Base-by-base conservation (phyloP, 2,113 vertebrate genomes). In the Aptenodytes forsteri region DNA sequence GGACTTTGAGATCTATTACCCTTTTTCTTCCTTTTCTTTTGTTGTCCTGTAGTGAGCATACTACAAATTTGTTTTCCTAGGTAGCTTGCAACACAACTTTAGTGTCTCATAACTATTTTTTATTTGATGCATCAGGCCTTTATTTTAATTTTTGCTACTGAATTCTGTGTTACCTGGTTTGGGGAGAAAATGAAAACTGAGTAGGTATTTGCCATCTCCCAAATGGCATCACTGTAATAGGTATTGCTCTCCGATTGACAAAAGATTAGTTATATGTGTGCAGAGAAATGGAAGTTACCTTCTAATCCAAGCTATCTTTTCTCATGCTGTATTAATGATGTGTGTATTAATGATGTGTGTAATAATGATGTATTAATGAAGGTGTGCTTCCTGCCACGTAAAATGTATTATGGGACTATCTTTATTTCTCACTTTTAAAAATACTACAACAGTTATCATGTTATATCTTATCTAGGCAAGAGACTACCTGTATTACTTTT, bases 371-470 rank as follows among this genome's bases (percentile, higher is more conserved):
- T n/a, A n/a, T n/a, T n/a, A n/a, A n/a, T n/a, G n/a, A n/a, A n/a
- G 56, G 15, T 72, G 55, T 34, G 82, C 23, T 87, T 93, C 58
- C 50, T 78, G 71, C 6, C 81, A 86, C 7, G 34, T 92, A 75
- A 83, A 95, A 65, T 75, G 9, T 22, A 78, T 78, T 83, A n/a
- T 29, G 32, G 17, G 10, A 79, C 36, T 82, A 30, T 46, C 38
- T 92, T 7, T 42, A 46, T 91, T 91, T 94, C 56, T 90, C 20
- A 65, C 32, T 91, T 95, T 47, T 49, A 93, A 79, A 90, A 93
- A 83, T 83, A 42, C 56, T 82, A 8, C 26, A 58, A 5, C 19
- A 82, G 55, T 91, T 88, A 59, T 54, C 13, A 27, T 58, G 22
- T 47, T 83, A 19, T 55, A 72, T 54, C n/a, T 95, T 89, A 69